Base-by-base conservation (phyloP, 2,113 vertebrate genomes). In the Bettongia penicillata region DNA sequence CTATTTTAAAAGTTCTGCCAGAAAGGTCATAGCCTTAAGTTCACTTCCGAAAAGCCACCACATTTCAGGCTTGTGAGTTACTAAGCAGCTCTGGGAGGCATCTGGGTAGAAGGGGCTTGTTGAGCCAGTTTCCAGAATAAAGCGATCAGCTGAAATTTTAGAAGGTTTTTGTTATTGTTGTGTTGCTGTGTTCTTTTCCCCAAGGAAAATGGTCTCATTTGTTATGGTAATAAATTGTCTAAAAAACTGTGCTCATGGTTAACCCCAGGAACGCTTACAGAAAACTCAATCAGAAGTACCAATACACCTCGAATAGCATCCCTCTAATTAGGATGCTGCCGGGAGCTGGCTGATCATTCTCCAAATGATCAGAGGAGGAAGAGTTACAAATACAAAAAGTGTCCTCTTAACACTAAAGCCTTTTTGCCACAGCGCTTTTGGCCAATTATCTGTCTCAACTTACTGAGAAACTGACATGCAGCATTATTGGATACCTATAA, bases 171-270 rank as follows among this genome's bases (percentile, higher is more conserved):
- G 61, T 68, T 68, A n/a, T 43, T 84, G 68, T 84, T 43, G 3
- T 37, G n/a, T 8, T 43, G n/a, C 2, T 77, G 37, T 43, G 43
- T 43, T 43, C 28, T 84, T 43, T 84, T 23, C 68, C n/a, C 55
- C 93, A 49, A 51, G 37, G 4, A 77, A 5, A 91, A 11, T 16
- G 61, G 48, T 37, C 57, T 90, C 8, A 43, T 90, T 91, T 97
- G 28, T 93, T 91, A 94, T 0, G 95, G 26, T 91, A 94, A 94
- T 93, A 93, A 95, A 93, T 52, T 93, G 93, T 51, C 90, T 91
- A 51, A 68, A 89, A 94, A 96, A 28, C 92, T 93, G 91, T 61
- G n/a, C 51, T 53, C 51, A 90, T 89, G n/a, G 53, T n/a, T 93
- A 92, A 93, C 61, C 28, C 26, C 95, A 43, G 91, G 25, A 93